Base-by-base conservation (phyloP, 2,888 invertebrate genomes). In the Hirtodrosophila alboralis region DNA sequence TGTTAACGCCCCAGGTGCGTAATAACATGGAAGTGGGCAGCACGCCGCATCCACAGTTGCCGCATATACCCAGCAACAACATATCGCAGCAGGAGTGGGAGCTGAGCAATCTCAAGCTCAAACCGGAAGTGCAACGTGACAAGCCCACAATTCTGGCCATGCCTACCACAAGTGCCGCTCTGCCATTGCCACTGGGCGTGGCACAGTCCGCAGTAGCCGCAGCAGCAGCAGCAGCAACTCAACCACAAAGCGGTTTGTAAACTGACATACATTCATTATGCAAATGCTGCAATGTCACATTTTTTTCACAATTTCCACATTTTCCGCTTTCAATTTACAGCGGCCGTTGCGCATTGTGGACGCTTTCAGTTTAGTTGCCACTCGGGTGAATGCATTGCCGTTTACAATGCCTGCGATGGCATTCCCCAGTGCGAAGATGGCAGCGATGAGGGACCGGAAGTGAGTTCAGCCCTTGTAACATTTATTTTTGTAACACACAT, bases 371-470 rank as follows among this genome's bases (percentile, higher is more conserved):
- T 97, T 90, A 94, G 95, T 90, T 98, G 97, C 87, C 94, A 95
- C 72, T 95, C 95, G 34, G 95, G 95, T 37, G 97, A 98, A 90
- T 98, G 98, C 90, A 96, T 98, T 84, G 98, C 97, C 4, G 93
- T 97, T 79, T 98, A 98, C 91, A 98, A 98, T 91, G 97, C 96
- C 6, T 98, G 98, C 87, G 97, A 98, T 90, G 97, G 97, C 45
- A 96, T 98, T 78, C 95, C 96, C 18, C 97, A 97, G 91, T 97
- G 96, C 90, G 93, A 95, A 1, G 97, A 98, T 91, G 96, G 95
- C 70, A 97, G 96, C 88, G 98, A 98, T 90, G 97, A 97, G 91
- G 96, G 95, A 43, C 94, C 95, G 21, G 96, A 96, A 91, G 92
- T 97, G 40, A 72, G 79, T 79, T 34, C 6, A 21, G n/a, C 28